phyloP scores from a whole-genome alignment of 2,797 vertebrate species.

The Pangasius sanitwongsei region DNA sequence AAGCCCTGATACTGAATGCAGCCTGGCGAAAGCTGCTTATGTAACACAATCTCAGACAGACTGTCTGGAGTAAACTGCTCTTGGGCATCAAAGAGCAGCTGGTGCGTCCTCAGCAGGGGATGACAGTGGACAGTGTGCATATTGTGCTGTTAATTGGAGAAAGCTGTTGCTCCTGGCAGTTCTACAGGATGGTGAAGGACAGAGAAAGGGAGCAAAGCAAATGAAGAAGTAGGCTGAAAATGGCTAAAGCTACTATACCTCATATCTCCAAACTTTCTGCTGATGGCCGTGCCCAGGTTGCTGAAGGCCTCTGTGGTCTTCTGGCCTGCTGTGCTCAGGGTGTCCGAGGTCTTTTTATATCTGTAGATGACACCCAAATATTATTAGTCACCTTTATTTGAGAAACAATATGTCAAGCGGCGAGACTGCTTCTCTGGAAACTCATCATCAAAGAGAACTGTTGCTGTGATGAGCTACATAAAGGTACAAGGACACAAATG shows the following conservation, averaged over 20 bases:
- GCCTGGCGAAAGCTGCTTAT: constrained; percentile 70
- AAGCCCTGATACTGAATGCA: neutral
- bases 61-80: constrained; percentile 48
- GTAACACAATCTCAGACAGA: constrained; percentile 40
- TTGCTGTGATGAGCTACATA: neutral
- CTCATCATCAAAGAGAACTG: neutral
- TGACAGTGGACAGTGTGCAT: neutral
- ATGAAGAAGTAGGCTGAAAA: neutral
- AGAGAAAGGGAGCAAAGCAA: neutral
- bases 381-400: neutral
- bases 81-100: constrained; percentile 26
- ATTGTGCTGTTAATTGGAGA: constrained; percentile 17
- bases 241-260: constrained; percentile 75
- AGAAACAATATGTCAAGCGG: neutral
- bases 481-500: neutral
- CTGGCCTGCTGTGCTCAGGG: constrained; percentile 90
- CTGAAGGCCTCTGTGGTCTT: constrained; percentile 90
- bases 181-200: neutral
- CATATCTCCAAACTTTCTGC: constrained; percentile 95
- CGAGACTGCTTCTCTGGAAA: neutral
- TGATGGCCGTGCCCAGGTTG: constrained; percentile 89
- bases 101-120: constrained; percentile 16
- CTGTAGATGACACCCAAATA: constrained; percentile 66
- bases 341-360: constrained; percentile 97
- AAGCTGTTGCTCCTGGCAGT: constrained; percentile 6